phyloP scores from a whole-genome alignment of 2,888 invertebrate species.

The Tricholauxania praeusta region DNA sequence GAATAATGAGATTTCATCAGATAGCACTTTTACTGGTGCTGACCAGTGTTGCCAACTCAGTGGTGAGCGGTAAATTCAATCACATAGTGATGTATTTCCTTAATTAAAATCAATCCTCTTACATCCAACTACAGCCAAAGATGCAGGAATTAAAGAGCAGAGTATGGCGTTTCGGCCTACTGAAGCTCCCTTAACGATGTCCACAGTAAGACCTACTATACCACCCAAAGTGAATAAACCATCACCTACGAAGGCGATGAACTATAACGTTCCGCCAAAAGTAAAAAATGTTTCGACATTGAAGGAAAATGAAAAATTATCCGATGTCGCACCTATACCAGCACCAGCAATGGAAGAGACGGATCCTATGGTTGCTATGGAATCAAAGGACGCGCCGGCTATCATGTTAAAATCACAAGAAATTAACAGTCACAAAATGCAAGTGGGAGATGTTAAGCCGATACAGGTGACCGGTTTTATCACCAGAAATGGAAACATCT shows the following conservation, averaged over 20 bases:
- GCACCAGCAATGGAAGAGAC: constrained; percentile 21
- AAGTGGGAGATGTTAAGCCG: constrained; percentile 48
- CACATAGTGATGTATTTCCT: background rate
- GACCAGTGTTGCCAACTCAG: constrained; percentile 50
- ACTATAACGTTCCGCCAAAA: constrained; percentile 54
- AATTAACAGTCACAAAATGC: constrained; percentile 37
- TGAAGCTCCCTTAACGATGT: constrained; percentile 49
- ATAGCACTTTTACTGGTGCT: constrained; percentile 46
- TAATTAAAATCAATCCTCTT: too few species aligned
- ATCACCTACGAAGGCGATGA: constrained; percentile 47
- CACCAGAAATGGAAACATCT: constrained; percentile 58
- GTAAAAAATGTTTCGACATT: background rate
- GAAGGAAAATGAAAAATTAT: constrained; percentile 1
- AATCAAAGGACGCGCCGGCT: background rate
- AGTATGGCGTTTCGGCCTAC: constrained; percentile 43
- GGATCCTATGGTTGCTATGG: too few species aligned
- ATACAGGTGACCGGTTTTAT: constrained; percentile 61
- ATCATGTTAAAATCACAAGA: constrained; percentile 15
- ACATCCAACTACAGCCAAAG: too few species aligned
- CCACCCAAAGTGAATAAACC: constrained; percentile 43
- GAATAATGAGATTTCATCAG: constrained; percentile 41
- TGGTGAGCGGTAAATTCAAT: constrained; percentile 59
- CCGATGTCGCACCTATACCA: constrained; percentile 20
- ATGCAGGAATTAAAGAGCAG: background rate
- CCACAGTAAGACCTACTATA: constrained; percentile 49